These are phyloP conservation scores for Lithophane ornitopus DNA, from an alignment of 2,888 invertebrate species.

Conservation along the genomic window DNA sequence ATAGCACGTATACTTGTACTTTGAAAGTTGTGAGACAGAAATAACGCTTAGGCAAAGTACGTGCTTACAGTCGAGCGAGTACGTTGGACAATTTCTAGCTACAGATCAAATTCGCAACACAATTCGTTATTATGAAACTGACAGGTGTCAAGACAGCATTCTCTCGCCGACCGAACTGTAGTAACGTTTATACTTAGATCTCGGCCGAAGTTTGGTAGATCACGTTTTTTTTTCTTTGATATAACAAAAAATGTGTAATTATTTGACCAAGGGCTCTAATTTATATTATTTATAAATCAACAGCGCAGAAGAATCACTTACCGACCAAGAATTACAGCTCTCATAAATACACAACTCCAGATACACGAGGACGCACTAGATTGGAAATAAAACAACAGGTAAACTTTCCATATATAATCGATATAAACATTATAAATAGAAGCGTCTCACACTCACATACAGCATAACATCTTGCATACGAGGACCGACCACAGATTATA, in stretches of 20 bases:
- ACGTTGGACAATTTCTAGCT: too few relatives aligned
- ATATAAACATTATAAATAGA: constrained; percentile 82
- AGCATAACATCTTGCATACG: constrained; percentile 39
- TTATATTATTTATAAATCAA: constrained; percentile 1
- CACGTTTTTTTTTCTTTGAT: not conserved
- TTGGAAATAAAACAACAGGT: constrained; percentile 62
- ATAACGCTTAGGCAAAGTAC: too few relatives aligned
- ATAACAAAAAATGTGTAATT: not conserved
- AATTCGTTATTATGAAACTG: too few relatives aligned
- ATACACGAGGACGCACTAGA: too few relatives aligned
- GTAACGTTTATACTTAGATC: not conserved
- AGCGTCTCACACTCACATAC: constrained; percentile 76
- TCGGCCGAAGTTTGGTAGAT: not conserved
- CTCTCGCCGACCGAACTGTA: too few relatives aligned
- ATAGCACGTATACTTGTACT: too few relatives aligned
- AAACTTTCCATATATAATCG: constrained; percentile 82
- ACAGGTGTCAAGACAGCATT: too few relatives aligned
- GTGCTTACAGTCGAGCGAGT: too few relatives aligned
- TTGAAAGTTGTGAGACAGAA: too few relatives aligned
- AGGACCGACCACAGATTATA: constrained; percentile 50
- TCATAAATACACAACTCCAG: not conserved
- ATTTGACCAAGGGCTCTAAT: not conserved
- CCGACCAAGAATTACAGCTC: not conserved
- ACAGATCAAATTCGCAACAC: too few relatives aligned
- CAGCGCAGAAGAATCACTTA: not conserved